Base-by-base conservation (phyloP, 2,888 invertebrate genomes). In the Pedicia rivosa region DNA sequence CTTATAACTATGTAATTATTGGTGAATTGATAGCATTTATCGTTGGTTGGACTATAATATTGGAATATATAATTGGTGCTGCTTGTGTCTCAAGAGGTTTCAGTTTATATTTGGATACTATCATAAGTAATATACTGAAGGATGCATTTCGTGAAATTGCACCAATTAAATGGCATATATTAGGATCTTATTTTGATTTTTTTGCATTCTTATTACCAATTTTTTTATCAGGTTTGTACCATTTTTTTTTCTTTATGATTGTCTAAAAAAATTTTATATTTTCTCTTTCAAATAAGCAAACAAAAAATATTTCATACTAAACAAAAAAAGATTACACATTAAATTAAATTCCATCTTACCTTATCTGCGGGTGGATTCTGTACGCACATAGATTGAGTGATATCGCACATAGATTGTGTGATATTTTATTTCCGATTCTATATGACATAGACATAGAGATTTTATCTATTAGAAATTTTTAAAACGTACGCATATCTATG, bases 41-140 rank as follows among this genome's bases (percentile, higher is more conserved):
- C 19, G 79, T 91, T 46, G 91, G 91, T 2, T 92, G 92, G 92
- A 84, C 83, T 59, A 70, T 91, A 40, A 81, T 91, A 40, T 60
- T 90, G 46, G 88, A 88, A 54, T 81, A 80, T 52, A 64, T 81
- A 5, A 80, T 88, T 44, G 86, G 82, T 3, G 66, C 78, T 9
- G 80, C 84, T 1, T 79, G 78, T 50, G 76, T 83, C 3, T 80
- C 81, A 5, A 69, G 76, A 30, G 83, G 80, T 1, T 66, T 83
- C 35, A 83, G 82, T 53, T 62, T 72, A 28, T 82, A 82, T 53
- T 59, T 83, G 44, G 83, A 86, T 55, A 64, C 70, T 0, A 55
- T 83, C 35, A 53, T 69, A 4, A 69, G 74, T 47, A 63, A 74
- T 41, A 61, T 66, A 4, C 72, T 84, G 63, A 71, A 72, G 15